phyloP scores from a whole-genome alignment of 2,113 vertebrate genomes.

The Myotis brandtii region DNA sequence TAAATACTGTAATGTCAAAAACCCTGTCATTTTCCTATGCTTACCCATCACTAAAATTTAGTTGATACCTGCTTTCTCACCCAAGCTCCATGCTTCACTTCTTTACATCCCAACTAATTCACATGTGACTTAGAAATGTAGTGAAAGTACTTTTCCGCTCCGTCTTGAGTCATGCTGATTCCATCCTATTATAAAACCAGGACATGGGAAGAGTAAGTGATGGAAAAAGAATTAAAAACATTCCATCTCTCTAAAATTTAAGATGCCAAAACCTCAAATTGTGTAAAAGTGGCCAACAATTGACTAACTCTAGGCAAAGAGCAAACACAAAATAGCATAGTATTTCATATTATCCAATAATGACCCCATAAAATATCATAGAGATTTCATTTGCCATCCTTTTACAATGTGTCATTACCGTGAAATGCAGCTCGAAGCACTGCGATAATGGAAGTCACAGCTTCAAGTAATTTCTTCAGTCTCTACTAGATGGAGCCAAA shows the following conservation, averaged over 20 bases:
- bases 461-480: constrained; percentile 72
- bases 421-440: neutral
- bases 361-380: neutral
- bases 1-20: constrained; percentile 22
- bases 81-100: neutral
- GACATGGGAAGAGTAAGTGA: neutral
- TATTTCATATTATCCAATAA: neutral
- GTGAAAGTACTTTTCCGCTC: neutral
- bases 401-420: neutral
- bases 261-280: neutral
- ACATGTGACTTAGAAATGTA: neutral
- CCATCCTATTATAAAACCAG: neutral
- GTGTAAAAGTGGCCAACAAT: neutral
- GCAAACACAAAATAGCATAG: neutral
- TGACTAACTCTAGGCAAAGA: neutral
- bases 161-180: neutral
- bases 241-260: neutral
- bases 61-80: neutral
- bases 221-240: neutral
- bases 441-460: neutral
- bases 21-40: neutral
- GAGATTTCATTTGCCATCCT: neutral
- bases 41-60: constrained; percentile 2
- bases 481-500: constrained; percentile 87
- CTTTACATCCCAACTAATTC: neutral